phyloP scores from a whole-genome alignment of 2,797 vertebrate genomes.

The Fistularia tabacaria region DNA sequence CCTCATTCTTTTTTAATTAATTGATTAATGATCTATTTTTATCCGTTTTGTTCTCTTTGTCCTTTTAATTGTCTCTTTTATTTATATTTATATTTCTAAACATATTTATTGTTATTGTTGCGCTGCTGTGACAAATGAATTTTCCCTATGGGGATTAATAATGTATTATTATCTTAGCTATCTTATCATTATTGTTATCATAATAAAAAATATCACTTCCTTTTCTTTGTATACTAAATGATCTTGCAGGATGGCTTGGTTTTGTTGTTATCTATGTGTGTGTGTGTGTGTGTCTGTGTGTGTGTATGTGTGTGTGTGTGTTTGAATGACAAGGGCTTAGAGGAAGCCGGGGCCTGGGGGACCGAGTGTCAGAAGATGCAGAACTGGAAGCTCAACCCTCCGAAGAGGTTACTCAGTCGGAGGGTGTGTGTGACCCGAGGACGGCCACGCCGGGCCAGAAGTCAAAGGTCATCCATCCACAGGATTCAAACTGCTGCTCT shows the following conservation, averaged over 20 bases:
- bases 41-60: no score
- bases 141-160: no score
- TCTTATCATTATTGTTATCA: no score
- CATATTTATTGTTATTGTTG: no score
- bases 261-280: not conserved
- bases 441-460: constrained; percentile 17
- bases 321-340: constrained; percentile 31
- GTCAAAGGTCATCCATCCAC: constrained; percentile 39
- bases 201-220: no score
- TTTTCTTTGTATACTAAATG: not conserved
- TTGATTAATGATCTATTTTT: no score
- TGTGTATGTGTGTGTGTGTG: not conserved
- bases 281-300: constrained; percentile 2
- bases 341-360: constrained; percentile 5
- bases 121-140: no score
- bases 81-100: no score
- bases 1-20: no score
- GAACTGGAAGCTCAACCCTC: not conserved
- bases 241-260: not conserved
- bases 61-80: no score
- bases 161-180: no score
- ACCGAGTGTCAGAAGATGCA: constrained; percentile 32
- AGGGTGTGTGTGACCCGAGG: constrained; percentile 21
- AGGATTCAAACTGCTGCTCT: constrained; percentile 32
- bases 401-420: constrained; percentile 5